Base-by-base conservation (phyloP, 1,140 invertebrate genomes). In the Riptortus pedestris region DNA sequence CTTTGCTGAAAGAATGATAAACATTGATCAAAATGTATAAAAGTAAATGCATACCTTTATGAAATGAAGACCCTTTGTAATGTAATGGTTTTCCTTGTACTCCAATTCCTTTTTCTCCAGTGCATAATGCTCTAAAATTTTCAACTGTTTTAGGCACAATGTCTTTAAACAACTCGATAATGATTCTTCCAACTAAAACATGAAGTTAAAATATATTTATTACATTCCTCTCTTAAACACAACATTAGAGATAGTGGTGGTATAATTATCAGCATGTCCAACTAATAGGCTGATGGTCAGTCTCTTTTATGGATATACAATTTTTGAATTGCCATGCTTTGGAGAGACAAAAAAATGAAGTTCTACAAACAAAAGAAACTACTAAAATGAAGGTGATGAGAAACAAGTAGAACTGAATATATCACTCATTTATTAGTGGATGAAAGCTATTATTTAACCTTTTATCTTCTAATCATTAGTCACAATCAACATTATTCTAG, bases 81-180 rank as follows among this genome's bases (percentile, higher is more conserved):
- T 88, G 85, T 5, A 92, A 72, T 12, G 80, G 83, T 71, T 85
- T 85, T 1, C 83, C 82, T 66, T 78, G 73, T n/a, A 70, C 72
- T 0, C 87, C 87, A 51, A 81, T 75, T 16, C 89, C 90, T 67
- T 81, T 85, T 75, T 91, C 88, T 18, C 92, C 92, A 0, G 91
- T 94, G 72, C 92, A 96, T 1, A 97, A 72, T 2, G 83, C 83
- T 69, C 89, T 80, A 76, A 97, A 96, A 78, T 97, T 97, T 76
- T 94, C 90, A 52, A 84, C 86, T 60, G 94, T 96, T 74, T 82
- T 86, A 33, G 95, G 95, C 20, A 90, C 91, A 66, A 89, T 78
- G 80, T 97, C 83, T 71, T 85, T 86, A 69, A 85, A 83, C 48
- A 94, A 77, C 79, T 91, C 82, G 71, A 93, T 86, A 16, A 91